Conservation (phyloP, 2,113 vertebrate genomes). For the Chaetorhynchus papuensis region DNA sequence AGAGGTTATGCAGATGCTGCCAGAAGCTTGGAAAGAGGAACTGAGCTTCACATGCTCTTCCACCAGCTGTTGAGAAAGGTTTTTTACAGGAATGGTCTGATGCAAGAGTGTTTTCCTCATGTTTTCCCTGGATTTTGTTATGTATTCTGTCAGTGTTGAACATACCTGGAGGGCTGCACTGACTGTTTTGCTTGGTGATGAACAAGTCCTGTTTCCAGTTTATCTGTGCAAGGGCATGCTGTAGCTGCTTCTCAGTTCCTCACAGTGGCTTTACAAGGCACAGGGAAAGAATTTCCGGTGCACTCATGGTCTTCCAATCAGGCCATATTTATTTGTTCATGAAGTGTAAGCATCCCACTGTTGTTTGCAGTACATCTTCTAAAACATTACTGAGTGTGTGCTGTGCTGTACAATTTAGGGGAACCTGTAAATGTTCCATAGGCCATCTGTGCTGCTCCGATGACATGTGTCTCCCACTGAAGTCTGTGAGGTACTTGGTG, state of each 20-base stretch:
- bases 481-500: neutral
- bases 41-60: neutral
- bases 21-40: neutral
- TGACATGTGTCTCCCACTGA: neutral
- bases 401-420: neutral
- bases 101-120: neutral
- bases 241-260: neutral
- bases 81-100: neutral
- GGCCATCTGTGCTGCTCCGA: fast-evolving
- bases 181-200: neutral
- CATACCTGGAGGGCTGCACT: neutral
- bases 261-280: neutral
- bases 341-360: neutral
- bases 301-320: neutral
- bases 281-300: neutral
- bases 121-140: neutral
- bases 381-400: neutral
- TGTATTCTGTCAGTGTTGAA: neutral
- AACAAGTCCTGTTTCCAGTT: neutral
- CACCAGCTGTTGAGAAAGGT: neutral
- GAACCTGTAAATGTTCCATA: neutral
- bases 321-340: neutral
- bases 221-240: neutral
- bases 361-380: neutral
- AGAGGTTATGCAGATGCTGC: neutral